Conservation (phyloP, 2,797 vertebrate species). For the Thaleichthys pacificus region DNA sequence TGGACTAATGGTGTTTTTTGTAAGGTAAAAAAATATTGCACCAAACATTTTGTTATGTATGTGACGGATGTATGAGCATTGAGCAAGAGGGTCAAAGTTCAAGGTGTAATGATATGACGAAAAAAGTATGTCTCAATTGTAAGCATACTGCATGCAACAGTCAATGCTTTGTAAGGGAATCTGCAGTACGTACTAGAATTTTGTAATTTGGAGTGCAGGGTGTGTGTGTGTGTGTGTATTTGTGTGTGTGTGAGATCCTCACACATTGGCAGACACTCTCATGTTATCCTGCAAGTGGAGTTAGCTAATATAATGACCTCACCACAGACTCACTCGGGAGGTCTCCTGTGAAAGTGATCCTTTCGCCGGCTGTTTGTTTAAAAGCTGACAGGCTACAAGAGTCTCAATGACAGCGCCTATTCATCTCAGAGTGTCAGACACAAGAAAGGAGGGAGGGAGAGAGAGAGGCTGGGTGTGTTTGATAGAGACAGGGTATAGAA, state of each 20-base stretch:
- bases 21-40: no score
- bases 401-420: constrained; percentile 72
- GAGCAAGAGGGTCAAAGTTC: no score
- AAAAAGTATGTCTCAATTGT: no score
- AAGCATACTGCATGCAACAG: no score
- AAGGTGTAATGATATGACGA: no score
- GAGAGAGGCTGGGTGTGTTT: not conserved
- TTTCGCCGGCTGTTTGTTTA: constrained; percentile 71
- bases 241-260: constrained; percentile 5
- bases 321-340: constrained; percentile 49
- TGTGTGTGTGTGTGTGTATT: no score
- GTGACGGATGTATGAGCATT: no score
- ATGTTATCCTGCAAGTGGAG: constrained; percentile 21
- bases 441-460: constrained; percentile 7
- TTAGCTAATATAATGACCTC: constrained; percentile 40
- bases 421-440: constrained; percentile 52
- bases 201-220: no score
- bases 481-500: not conserved
- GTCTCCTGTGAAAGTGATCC: constrained; percentile 65
- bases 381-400: constrained; percentile 78
- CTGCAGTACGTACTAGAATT: no score
- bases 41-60: no score
- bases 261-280: constrained; percentile 23
- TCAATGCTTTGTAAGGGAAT: no score
- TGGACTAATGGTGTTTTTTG: no score